phyloP scores from a whole-genome alignment of 2,113 vertebrate species.

The Machaerirhynchus nigripectus region DNA sequence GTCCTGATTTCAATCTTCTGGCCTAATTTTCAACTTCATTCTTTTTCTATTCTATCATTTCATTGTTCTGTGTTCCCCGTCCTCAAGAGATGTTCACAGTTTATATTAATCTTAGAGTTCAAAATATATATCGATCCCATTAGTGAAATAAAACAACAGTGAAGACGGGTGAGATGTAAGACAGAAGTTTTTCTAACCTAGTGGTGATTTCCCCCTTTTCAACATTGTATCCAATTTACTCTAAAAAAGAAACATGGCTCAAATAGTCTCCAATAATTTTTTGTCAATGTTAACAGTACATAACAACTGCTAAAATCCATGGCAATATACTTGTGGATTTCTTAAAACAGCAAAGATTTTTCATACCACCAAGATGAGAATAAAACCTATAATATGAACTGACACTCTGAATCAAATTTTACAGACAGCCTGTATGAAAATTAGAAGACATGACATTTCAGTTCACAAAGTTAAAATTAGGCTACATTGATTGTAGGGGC shows the following conservation, averaged over 20 bases:
- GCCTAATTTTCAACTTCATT: constrained; percentile 21
- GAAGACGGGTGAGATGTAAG: neutral
- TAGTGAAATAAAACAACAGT: neutral
- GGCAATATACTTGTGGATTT: neutral
- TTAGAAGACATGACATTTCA: neutral
- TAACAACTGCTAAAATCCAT: neutral
- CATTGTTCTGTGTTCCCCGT: neutral
- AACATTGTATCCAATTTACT: neutral
- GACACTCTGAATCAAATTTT: neutral
- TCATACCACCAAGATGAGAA: neutral
- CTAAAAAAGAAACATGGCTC: neutral
- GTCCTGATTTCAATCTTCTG: constrained; percentile 42
- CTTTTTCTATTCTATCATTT: constrained; percentile 14
- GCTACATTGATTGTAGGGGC: neutral
- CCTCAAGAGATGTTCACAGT: neutral
- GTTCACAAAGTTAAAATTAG: neutral
- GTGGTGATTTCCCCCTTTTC: neutral
- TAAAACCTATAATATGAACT: neutral
- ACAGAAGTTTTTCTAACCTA: neutral
- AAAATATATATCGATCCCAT: neutral
- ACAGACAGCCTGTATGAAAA: neutral
- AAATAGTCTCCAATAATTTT: neutral
- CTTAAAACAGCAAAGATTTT: neutral
- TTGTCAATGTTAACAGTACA: neutral
- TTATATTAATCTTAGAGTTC: neutral